These are phyloP conservation scores for Dendropsophus ebraccatus DNA, from an alignment of 2,113 vertebrate genomes.

Conservation along the genomic window DNA sequence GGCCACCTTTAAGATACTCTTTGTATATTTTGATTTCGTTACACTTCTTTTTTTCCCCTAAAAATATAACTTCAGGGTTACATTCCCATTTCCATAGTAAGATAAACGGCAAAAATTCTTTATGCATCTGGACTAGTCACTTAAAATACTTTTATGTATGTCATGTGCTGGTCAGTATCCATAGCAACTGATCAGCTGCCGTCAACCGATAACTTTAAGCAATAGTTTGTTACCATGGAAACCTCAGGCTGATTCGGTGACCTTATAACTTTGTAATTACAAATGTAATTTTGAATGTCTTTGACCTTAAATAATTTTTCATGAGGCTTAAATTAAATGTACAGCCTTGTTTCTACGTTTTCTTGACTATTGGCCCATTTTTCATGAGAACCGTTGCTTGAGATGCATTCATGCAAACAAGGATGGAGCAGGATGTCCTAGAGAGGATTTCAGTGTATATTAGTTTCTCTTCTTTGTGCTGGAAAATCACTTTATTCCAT, in stretches of 20 bases:
- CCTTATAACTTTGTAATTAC: background rate
- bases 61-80: background rate
- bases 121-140: background rate
- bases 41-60: background rate
- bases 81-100: background rate
- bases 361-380: no score
- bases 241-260: background rate
- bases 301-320: background rate
- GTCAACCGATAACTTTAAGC: background rate
- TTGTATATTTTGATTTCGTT: background rate
- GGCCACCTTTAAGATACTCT: background rate
- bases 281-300: background rate
- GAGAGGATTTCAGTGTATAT: no score
- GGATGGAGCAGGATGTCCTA: no score
- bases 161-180: background rate
- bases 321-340: no score
- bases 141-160: background rate
- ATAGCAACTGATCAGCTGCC: background rate
- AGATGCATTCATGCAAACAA: background rate
- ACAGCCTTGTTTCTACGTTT: no score
- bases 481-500: no score
- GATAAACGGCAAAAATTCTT: background rate
- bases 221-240: background rate
- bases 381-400: background rate
- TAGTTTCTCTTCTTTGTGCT: no score